Evolutionary conservation across 30 jellyfish, hydroid and myxozoan genomes (phyloP).

Genomic region (Rhopilema esculentum): DNA sequence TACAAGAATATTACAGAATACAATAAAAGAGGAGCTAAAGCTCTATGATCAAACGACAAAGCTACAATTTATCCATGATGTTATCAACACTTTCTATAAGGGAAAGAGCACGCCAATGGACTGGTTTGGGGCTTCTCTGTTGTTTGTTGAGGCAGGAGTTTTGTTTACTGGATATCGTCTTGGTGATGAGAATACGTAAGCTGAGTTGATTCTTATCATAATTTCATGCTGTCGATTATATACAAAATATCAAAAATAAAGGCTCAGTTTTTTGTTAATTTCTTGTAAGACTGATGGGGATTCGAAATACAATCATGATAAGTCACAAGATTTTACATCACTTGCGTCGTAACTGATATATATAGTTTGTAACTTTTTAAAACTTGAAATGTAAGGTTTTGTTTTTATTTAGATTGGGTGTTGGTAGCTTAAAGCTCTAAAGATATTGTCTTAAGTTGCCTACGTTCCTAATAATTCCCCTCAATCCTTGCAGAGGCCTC

Average conservation of each 20-base stretch:
- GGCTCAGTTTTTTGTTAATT: not conserved
- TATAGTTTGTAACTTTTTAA: too few species aligned
- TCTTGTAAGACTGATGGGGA: too few species aligned
- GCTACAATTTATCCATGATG: conserved; percentile 8
- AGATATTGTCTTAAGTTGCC: too few species aligned
- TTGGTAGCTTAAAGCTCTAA: not conserved
- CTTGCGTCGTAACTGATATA: too few species aligned
- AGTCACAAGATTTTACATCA: too few species aligned
- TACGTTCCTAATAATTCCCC: too few species aligned
- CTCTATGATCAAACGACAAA: conserved; percentile 4
- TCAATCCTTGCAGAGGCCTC: conserved; percentile 32
- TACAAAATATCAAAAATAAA: not conserved
- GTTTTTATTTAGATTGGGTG: not conserved
- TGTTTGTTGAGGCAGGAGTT: conserved; percentile 25
- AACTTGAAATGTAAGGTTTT: not conserved
- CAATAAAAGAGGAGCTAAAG: conserved; percentile 44
- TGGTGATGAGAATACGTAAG: conserved; percentile 67
- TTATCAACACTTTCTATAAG: conserved; percentile 20
- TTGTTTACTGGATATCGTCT: conserved; percentile 48
- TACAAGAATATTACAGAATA: conserved; percentile 17
- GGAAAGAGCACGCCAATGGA: conserved; percentile 54
- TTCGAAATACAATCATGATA: too few species aligned
- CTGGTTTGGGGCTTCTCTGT: conserved; percentile 68
- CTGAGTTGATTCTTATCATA: too few species aligned
- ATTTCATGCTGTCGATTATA: not conserved